Conservation (phyloP, 2,113 vertebrate species). For the Oncorhynchus gorbuscha region DNA sequence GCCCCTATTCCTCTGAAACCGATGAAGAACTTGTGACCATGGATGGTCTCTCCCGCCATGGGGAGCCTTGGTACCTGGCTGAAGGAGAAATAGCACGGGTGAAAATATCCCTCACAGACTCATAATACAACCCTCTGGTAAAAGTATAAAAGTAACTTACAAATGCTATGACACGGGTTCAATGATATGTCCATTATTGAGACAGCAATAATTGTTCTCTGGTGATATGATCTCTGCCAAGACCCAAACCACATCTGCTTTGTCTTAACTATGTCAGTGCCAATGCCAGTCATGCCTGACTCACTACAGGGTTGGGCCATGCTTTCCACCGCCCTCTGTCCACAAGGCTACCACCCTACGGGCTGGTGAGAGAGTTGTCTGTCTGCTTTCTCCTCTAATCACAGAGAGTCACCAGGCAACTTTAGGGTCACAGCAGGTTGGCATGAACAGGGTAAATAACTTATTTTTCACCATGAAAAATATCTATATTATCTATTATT, state of each 20-base stretch:
- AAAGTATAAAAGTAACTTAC: too few relatives aligned
- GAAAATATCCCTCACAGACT: too few relatives aligned
- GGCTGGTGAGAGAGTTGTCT: not conserved
- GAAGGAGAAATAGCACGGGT: conserved; percentile 47
- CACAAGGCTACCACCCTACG: not conserved
- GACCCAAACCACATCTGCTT: not conserved
- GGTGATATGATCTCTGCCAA: not conserved
- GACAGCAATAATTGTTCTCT: not conserved
- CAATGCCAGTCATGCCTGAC: not conserved
- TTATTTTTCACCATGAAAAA: not conserved
- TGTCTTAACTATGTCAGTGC: not conserved
- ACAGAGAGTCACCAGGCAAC: not conserved
- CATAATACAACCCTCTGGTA: too few relatives aligned
- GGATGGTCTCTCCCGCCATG: conserved; percentile 92
- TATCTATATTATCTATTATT: not conserved
- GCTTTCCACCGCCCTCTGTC: too few relatives aligned
- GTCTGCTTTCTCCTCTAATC: conserved; percentile 1
- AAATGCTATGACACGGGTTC: too few relatives aligned
- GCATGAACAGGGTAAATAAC: not conserved
- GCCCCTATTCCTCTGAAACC: conserved; percentile 98
- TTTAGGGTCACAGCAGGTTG: not conserved
- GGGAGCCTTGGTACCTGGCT: conserved; percentile 88
- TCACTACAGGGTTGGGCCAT: not conserved
- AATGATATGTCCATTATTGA: too few relatives aligned
- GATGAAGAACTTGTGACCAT: conserved; percentile 91